Evolutionary conservation across 2,888 invertebrate genomes (phyloP), one percentile per base, ranked within the genome.

Genomic region (Lottia gigantea): DNA sequence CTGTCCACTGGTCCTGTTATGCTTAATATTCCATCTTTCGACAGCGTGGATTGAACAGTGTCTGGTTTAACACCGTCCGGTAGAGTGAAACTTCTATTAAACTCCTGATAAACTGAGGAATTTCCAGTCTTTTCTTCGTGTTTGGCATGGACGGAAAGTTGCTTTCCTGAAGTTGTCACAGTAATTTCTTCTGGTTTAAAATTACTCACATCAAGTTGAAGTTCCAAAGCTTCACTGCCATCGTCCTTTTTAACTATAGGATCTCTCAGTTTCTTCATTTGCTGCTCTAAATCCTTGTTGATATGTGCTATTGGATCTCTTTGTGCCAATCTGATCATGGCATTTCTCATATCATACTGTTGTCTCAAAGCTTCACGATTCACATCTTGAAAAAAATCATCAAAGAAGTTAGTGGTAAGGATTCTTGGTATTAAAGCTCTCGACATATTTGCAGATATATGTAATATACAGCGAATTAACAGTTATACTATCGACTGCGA

Each of bases 121-220:
- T 95, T 96, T 90, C 97, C 96, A 64, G 95, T 93, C 90, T 97
- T 97, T 91, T 98, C 98, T 90, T 98, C 97, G 90, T 98, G 98
- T 90, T 97, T 97, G 76, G 98, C 98, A 88, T 97, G 96, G 67
- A 97, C 96, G 26, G 64, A 72, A 61, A 98, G 92, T 92, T 96
- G 96, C 91, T 97, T 97, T 91, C 97, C 97, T 83, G 97, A 96
- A 80, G 97, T 98, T 91, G 98, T 98, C 80, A 98, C 97, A 87
- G 97, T 95, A 88, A 97, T 96, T 91, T 98, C 98, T 90, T 98
- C 98, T 6, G 91, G 91, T 68, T 94, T 94, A 91, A 97, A 98
- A 90, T 97, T 96, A 88, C 95, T 96, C 82, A 98, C 97, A 89
- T 98, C 97, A 90, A 98, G 45, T 49, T 72, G 63, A 25, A 74